phyloP scores from a whole-genome alignment of 2,113 vertebrate species.

The Donacobius atricapilla region DNA sequence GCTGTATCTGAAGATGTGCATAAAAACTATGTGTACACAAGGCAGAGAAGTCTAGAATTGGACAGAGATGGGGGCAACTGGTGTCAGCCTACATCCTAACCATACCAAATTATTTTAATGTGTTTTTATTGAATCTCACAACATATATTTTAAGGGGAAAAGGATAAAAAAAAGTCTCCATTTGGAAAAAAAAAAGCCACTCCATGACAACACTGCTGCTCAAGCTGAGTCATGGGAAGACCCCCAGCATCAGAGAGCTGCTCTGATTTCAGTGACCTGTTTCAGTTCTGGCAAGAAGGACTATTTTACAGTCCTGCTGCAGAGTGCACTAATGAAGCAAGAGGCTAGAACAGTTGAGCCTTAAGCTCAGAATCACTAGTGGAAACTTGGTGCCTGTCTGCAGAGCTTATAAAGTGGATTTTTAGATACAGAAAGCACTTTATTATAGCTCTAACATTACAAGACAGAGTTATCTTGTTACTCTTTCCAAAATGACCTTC shows the following conservation, averaged over 20 bases:
- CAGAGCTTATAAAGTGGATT: neutral
- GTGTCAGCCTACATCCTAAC: neutral
- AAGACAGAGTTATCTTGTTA: neutral
- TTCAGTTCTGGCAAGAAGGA: neutral
- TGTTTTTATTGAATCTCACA: neutral
- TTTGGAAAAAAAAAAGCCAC: neutral
- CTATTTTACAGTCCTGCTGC: neutral
- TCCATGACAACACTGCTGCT: neutral
- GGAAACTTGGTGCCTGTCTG: neutral
- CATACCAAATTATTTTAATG: neutral
- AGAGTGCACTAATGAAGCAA: neutral
- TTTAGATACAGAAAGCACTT: conserved; percentile 1
- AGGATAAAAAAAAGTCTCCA: neutral
- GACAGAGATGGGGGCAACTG: neutral
- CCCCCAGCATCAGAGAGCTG: neutral
- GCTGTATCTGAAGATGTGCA: neutral
- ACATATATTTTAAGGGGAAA: neutral
- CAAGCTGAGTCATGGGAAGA: neutral
- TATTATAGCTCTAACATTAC: neutral
- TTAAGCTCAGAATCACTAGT: neutral
- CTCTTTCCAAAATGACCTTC: conserved; percentile 20
- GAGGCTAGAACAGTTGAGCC: neutral
- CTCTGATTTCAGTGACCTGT: neutral
- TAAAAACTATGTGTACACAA: neutral
- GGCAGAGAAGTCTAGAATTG: neutral